Conservation (phyloP, 2,797 vertebrate species). For the Pyrocephalus nanus region DNA sequence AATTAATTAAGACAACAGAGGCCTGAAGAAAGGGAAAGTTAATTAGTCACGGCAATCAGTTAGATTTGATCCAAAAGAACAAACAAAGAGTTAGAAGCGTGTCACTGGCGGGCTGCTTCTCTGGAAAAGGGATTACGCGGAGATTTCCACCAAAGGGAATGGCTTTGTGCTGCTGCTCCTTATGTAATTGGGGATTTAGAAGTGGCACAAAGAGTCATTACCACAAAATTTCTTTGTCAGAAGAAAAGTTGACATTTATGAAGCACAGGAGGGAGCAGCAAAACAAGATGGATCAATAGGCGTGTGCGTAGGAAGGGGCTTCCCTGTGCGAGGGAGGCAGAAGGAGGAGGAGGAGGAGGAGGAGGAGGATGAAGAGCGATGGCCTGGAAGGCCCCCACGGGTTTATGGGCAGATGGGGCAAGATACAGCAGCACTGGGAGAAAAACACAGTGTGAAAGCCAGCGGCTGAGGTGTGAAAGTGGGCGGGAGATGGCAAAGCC, state of each 20-base stretch:
- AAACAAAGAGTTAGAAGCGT: constrained; percentile 76
- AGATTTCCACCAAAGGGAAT: constrained; percentile 76
- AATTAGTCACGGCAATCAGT: constrained; percentile 79
- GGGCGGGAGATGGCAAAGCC: neutral
- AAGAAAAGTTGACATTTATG: constrained; percentile 66
- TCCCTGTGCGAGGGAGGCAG: neutral
- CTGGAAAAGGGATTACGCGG: constrained; percentile 75
- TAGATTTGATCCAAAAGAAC: constrained; percentile 78
- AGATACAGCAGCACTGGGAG: neutral
- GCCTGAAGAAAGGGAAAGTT: constrained; percentile 76
- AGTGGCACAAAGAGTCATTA: constrained; percentile 76
- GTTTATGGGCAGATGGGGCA: neutral
- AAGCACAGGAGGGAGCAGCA: constrained; percentile 57
- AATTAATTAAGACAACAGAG: constrained; percentile 81
- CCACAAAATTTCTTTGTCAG: constrained; percentile 72
- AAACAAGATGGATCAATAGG: constrained; percentile 33
- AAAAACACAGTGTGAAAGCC: neutral
- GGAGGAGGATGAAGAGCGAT: neutral
- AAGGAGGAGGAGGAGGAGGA: neutral
- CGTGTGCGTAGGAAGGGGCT: neutral
- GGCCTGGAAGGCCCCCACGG: neutral
- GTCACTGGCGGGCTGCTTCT: constrained; percentile 73
- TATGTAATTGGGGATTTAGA: constrained; percentile 78
- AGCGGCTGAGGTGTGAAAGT: accelerated
- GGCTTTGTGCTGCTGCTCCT: constrained; percentile 74